Evolutionary conservation across 2,888 invertebrate species (phyloP).

Genomic region (Himalopsyche japonica): DNA sequence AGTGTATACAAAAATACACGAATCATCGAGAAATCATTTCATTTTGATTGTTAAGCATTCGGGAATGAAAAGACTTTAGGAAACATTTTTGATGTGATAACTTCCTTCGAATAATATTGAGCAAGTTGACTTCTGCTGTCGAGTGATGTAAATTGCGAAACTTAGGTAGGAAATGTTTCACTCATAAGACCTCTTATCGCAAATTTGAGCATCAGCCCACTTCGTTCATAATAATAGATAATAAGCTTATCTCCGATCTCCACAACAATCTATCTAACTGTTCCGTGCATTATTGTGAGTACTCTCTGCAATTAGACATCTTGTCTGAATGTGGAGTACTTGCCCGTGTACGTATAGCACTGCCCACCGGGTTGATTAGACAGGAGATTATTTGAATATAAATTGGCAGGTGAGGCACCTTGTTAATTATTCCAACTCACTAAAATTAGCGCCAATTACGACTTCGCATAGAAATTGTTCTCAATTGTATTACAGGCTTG

Average conservation of each 20-base stretch:
- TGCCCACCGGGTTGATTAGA: neutral
- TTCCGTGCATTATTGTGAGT: neutral
- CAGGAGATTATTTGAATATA: neutral
- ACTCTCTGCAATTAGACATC: conserved; percentile 19
- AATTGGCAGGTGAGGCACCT: neutral
- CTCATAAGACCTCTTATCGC: conserved; percentile 11
- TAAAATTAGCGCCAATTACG: neutral
- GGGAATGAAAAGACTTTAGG: too few relatives aligned
- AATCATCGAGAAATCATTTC: too few relatives aligned
- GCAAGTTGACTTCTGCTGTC: too few relatives aligned
- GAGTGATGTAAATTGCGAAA: too few relatives aligned
- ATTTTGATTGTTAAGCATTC: too few relatives aligned
- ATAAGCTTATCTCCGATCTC: neutral
- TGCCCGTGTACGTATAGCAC: neutral
- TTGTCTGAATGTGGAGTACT: neutral
- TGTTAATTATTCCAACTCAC: neutral
- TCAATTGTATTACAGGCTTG: neutral
- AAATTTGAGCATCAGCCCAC: conserved; percentile 23
- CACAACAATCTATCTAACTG: neutral
- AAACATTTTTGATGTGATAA: too few relatives aligned
- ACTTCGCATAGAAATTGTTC: neutral
- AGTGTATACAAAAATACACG: too few relatives aligned
- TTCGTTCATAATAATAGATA: conserved; percentile 21
- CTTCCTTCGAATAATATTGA: too few relatives aligned
- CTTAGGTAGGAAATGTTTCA: neutral